These are phyloP conservation scores for Carcina quercana DNA, from an alignment of 2,888 invertebrate species.

Conservation along the genomic window DNA sequence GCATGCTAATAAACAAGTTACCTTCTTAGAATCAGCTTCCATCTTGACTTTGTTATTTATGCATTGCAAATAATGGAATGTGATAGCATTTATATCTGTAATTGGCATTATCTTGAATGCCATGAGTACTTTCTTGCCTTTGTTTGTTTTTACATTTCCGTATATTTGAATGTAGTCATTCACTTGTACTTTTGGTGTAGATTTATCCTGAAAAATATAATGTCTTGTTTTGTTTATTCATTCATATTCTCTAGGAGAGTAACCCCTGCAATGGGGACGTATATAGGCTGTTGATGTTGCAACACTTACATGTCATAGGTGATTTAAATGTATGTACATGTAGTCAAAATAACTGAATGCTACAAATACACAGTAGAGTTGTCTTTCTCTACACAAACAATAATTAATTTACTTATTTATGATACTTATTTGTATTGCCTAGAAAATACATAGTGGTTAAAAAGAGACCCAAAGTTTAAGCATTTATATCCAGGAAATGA, in stretches of 20 bases:
- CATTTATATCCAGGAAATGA: no score
- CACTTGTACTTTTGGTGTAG: conserved; percentile 61
- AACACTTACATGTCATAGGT: no score
- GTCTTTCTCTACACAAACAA: not conserved
- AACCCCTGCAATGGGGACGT: not conserved
- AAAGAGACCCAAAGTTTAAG: no score
- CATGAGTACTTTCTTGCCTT: conserved; percentile 65
- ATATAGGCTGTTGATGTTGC: no score
- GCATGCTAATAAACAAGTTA: conserved; percentile 22
- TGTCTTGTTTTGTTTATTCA: not conserved
- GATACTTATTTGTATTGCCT: no score
- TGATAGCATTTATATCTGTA: conserved; percentile 63
- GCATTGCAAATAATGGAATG: conserved; percentile 67
- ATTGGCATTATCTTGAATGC: conserved; percentile 64
- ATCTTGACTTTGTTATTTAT: conserved; percentile 66
- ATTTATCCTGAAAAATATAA: conserved; percentile 48
- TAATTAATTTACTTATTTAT: no score
- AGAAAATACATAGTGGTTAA: no score
- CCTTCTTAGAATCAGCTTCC: conserved; percentile 67
- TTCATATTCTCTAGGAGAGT: not conserved
- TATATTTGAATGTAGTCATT: conserved; percentile 65
- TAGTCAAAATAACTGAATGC: not conserved
- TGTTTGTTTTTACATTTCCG: conserved; percentile 66
- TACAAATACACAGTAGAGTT: not conserved
- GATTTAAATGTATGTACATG: no score